Evolutionary conservation across 2,113 vertebrate genomes (phyloP).

Genomic region (Perognathus longimembris): DNA sequence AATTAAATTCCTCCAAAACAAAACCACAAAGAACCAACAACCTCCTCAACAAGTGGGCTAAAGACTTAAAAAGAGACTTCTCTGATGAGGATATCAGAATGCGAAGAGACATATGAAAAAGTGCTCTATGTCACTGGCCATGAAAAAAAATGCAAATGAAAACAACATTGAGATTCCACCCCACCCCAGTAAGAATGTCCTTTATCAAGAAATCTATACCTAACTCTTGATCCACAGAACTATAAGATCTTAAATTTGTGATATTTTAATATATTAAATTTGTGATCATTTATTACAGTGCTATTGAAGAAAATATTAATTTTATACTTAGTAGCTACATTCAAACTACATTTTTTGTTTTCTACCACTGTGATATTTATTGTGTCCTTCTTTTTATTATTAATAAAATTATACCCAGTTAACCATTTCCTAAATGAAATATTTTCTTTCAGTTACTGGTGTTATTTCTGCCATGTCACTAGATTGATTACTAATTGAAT

Average conservation of each 20-base stretch:
- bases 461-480: not conserved
- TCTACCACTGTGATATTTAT: not conserved
- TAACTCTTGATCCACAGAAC: not conserved
- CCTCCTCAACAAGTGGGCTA: no score
- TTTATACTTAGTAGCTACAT: not conserved
- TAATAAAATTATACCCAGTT: not conserved
- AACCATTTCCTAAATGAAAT: not conserved
- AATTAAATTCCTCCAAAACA: no score
- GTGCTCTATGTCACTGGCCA: no score
- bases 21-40: no score
- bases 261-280: not conserved
- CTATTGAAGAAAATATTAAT: not conserved
- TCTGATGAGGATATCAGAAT: no score
- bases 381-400: not conserved
- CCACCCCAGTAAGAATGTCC: no score
- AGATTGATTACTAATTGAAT: not conserved
- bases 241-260: not conserved
- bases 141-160: no score
- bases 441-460: not conserved
- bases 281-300: not conserved
- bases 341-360: not conserved
- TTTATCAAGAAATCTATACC: no score
- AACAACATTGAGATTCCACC: no score
- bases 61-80: no score
- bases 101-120: no score